These are phyloP conservation scores for Mus pahari DNA, from an alignment of 2,113 vertebrate species.

Conservation along the genomic window DNA sequence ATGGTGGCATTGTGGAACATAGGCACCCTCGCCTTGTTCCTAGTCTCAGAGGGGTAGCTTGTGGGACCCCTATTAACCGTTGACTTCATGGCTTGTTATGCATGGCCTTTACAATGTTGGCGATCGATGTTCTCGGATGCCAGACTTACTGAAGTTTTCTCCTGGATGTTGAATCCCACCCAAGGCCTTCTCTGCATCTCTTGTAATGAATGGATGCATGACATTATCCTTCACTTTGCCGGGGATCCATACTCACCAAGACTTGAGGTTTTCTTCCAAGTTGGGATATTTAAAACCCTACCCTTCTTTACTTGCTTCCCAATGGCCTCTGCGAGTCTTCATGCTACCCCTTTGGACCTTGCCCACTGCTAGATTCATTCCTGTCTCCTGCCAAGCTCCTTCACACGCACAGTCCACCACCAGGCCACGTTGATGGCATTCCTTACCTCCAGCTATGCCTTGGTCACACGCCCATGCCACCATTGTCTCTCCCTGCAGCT, in stretches of 20 bases:
- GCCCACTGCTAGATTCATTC: background rate
- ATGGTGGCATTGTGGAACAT: background rate
- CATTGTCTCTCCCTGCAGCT: background rate
- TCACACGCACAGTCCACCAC: background rate
- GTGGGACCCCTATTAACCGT: background rate
- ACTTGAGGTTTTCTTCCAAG: background rate
- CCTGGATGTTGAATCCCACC: background rate
- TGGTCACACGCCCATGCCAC: background rate
- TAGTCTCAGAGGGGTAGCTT: too few species aligned
- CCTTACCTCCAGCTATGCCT: background rate
- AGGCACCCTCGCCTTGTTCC: background rate
- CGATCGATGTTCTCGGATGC: too few species aligned
- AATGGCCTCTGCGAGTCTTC: background rate
- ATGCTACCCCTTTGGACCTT: background rate
- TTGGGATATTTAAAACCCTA: background rate
- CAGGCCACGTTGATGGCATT: background rate
- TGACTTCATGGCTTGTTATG: background rate
- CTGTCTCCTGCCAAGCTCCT: background rate
- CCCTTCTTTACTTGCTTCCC: background rate
- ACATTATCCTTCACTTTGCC: background rate
- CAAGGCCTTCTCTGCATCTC: background rate
- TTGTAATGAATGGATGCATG: background rate
- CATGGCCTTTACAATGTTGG: background rate
- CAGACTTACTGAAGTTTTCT: background rate
- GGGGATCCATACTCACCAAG: background rate